Evolutionary conservation across 2,797 vertebrate species (phyloP), one percentile per base, ranked within the genome.

Genomic region (Phataginus tetradactyla): DNA sequence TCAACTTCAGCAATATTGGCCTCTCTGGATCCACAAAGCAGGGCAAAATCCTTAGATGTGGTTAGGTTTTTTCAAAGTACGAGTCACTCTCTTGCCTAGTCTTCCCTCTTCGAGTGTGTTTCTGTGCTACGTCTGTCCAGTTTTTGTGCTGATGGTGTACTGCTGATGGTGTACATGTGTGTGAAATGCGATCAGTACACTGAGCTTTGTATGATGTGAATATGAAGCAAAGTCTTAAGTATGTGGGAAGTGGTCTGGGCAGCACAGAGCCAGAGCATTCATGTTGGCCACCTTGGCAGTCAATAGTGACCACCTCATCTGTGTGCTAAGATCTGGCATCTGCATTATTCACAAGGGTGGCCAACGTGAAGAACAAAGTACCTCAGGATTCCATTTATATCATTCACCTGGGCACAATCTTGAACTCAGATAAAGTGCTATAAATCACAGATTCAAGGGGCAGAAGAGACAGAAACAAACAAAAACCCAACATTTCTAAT

Each of bases 1-100:
- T 97, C 45, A 95, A 94, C 63, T 85, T 96, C 39, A 85, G n/a
- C 85, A 96, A 45, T 75, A 87, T 96, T 81, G 96, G 87, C 72
- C 77, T 79, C 80, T 96, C 96, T 75, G n/a, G 91, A 2, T 83
- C 97, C 75, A 75, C 74, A 96, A 97, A 86, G 80, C 20, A 37
- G 84, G 63, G 51, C 29, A 87, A 96, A 96, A 74, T 93, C 69
- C 85, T 95, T 63, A 29, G 11, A 59, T 42, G 68, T 79, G 68
- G 42, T 57, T 71, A 32, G 39, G 4, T 80, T 71, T 34, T 79
- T 90, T 92, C 85, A 88, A 95, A 88, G 90, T 29, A 57, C 34
- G 86, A 92, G 53, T 32, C 39, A 63, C 72, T 49, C 34, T 78
- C 53, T 94, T 86, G 25, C 45, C 55, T 69, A 17, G 59, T 32